phyloP scores from a whole-genome alignment of 2,797 vertebrate genomes.

The Passerculus sandwichensis region DNA sequence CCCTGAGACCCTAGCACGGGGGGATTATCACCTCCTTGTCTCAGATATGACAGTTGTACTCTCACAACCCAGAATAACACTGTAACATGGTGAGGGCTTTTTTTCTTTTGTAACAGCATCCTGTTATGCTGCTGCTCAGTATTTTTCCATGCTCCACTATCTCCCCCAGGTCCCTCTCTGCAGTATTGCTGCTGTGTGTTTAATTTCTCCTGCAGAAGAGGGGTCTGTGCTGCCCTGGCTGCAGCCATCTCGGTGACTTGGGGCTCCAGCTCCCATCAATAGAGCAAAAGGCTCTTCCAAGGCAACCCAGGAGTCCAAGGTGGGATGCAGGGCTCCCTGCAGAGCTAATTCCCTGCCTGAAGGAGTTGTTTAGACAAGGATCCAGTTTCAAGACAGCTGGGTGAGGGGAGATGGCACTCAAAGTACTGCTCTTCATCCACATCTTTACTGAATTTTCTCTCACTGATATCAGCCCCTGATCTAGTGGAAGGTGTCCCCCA shows the following conservation, averaged over 20 bases:
- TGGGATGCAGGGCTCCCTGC: neutral
- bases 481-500: neutral
- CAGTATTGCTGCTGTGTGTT: slow-evolving; percentile 18
- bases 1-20: neutral
- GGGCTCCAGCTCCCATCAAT: neutral
- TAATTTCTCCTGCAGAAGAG: neutral
- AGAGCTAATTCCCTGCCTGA: neutral
- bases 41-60: neutral
- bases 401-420: neutral
- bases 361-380: neutral
- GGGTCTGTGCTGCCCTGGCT: neutral
- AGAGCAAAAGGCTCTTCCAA: neutral
- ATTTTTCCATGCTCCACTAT: slow-evolving; percentile 26
- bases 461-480: neutral
- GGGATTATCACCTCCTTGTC: slow-evolving; percentile 14
- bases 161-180: slow-evolving; percentile 51
- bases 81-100: neutral
- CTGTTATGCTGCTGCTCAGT: neutral
- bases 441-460: neutral
- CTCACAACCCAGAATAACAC: slow-evolving; percentile 1
- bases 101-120: neutral
- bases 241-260: fast-evolving
- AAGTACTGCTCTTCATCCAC: neutral
- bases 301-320: neutral
- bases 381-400: neutral